Conservation (phyloP, 37 sponge, comb jelly and placozoan genomes). For the Diacarnus erythraeanus region DNA sequence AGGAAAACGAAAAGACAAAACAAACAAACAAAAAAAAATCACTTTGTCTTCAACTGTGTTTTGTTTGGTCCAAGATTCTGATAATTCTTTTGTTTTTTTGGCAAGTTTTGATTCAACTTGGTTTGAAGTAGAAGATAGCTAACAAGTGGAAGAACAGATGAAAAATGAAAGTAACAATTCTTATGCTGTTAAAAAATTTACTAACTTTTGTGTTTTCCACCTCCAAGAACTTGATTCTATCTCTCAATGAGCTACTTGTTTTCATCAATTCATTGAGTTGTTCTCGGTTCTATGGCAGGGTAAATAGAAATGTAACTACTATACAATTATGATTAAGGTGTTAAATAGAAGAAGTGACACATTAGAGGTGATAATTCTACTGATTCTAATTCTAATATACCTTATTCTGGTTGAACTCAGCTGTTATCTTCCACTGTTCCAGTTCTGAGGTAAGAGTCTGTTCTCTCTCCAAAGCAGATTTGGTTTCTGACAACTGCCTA, state of each 20-base stretch:
- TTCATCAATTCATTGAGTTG: neutral
- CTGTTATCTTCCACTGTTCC: neutral
- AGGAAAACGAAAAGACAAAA: no score
- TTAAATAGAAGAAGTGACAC: no score
- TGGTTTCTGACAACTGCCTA: neutral
- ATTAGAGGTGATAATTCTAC: no score
- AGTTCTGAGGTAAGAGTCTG: neutral
- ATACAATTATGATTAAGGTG: no score
- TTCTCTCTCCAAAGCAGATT: neutral
- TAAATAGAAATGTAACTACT: no score
- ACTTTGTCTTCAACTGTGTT: constrained; percentile 11
- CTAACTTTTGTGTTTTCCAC: neutral
- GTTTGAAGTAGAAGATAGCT: neutral
- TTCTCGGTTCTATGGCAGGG: neutral
- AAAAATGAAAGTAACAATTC: neutral
- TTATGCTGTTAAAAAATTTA: neutral
- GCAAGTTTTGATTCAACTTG: constrained; percentile 45
- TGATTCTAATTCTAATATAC: no score
- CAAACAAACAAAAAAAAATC: no score
- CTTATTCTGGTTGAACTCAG: neutral
- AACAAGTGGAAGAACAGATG: no score
- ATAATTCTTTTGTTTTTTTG: constrained; percentile 29
- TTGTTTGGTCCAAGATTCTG: constrained; percentile 3
- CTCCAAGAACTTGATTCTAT: neutral
- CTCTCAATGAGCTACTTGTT: neutral